These are phyloP conservation scores for Eufriesea mexicana DNA, from an alignment of 1,140 invertebrate species.

Conservation along the genomic window DNA sequence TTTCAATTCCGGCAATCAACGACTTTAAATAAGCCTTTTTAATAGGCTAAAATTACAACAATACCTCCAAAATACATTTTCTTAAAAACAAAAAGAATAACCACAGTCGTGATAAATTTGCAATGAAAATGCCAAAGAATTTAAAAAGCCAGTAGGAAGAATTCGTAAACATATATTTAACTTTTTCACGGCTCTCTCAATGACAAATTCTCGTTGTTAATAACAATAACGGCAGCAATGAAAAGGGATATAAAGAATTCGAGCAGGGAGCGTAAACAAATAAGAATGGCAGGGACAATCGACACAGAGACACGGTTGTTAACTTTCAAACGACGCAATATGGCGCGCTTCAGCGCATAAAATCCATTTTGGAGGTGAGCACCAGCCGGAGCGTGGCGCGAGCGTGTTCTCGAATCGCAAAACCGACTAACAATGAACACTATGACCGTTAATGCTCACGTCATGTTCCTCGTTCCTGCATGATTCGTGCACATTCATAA, in stretches of 20 bases:
- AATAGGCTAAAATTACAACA: too few species aligned
- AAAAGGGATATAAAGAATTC: neutral
- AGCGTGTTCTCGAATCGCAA: slow-evolving; percentile 1
- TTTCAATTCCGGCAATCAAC: too few species aligned
- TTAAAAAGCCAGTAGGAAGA: too few species aligned
- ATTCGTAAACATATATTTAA: too few species aligned
- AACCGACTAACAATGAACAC: slow-evolving; percentile 6
- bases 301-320: neutral
- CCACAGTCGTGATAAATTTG: too few species aligned
- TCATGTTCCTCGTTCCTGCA: neutral
- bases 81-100: too few species aligned
- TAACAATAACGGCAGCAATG: too few species aligned
- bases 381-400: neutral
- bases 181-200: neutral
- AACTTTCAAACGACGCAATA: neutral
- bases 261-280: neutral
- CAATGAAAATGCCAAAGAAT: too few species aligned
- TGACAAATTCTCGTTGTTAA: neutral
- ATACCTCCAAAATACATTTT: too few species aligned
- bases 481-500: neutral
- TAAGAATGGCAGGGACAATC: neutral
- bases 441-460: neutral
- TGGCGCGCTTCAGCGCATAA: neutral
- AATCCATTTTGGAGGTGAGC: slow-evolving; percentile 5
- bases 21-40: too few species aligned